Conservation (phyloP, 2,888 invertebrate species). For the Pandemis corylana region DNA sequence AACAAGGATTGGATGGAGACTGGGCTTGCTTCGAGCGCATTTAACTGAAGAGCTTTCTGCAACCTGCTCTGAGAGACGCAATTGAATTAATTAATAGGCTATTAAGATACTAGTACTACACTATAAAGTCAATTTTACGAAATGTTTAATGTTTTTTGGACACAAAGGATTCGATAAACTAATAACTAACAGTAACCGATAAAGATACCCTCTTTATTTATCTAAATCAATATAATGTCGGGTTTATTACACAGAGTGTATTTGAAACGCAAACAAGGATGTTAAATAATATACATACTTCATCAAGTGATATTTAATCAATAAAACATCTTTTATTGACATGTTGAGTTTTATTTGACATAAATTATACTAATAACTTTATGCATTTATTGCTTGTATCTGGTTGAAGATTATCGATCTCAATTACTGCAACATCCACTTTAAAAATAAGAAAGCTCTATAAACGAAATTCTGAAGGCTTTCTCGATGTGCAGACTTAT, state of each 20-base stretch:
- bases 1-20: background rate
- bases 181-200: too few relatives aligned
- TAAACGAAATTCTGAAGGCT: background rate
- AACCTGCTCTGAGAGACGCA: background rate
- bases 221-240: too few relatives aligned
- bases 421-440: background rate
- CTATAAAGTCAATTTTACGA: background rate
- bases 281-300: too few relatives aligned
- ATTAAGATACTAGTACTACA: background rate
- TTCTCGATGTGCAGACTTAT: slow-evolving; percentile 10
- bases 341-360: too few relatives aligned
- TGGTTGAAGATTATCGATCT: background rate
- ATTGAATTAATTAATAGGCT: slow-evolving; percentile 1
- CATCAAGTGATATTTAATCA: too few relatives aligned
- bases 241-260: too few relatives aligned
- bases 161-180: too few relatives aligned
- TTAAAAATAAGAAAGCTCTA: background rate
- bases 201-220: too few relatives aligned
- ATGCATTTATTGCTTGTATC: background rate
- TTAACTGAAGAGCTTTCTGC: slow-evolving; percentile 6
- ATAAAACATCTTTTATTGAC: too few relatives aligned
- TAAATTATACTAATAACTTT: background rate
- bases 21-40: background rate
- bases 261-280: too few relatives aligned
- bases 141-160: background rate